Conservation (phyloP, 2,888 invertebrate genomes). For the Odiellus spinosus region DNA sequence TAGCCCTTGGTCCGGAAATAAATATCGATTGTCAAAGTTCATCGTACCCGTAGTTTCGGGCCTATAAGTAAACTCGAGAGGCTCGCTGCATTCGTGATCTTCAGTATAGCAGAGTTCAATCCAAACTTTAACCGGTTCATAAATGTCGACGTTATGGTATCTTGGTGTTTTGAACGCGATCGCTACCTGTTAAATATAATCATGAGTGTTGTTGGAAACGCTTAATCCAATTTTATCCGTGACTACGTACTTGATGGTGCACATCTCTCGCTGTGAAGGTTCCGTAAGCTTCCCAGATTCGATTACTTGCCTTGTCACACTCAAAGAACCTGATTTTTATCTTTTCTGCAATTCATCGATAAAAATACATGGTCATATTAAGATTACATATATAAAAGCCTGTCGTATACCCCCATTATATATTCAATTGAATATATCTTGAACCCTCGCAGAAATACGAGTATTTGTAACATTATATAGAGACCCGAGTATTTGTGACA, state of each 20-base stretch:
- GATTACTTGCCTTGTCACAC: constrained; percentile 43
- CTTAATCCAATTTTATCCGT: not conserved
- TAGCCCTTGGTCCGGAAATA: too few relatives aligned
- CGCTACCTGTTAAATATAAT: not conserved
- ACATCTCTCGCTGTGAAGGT: constrained; percentile 50
- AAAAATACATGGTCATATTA: too few relatives aligned
- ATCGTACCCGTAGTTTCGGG: too few relatives aligned
- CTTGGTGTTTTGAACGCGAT: constrained; percentile 1
- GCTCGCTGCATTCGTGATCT: constrained; percentile 1
- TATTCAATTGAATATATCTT: too few relatives aligned
- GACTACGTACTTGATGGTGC: constrained; percentile 64
- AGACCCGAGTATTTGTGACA: not conserved
- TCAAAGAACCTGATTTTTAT: constrained; percentile 70
- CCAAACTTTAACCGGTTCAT: not conserved
- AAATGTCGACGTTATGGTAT: not conserved
- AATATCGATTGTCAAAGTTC: too few relatives aligned
- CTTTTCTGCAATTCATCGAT: constrained; percentile 38
- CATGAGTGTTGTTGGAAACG: not conserved
- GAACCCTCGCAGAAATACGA: too few relatives aligned
- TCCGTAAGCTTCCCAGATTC: constrained; percentile 21
- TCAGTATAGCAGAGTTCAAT: not conserved
- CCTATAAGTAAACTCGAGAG: not conserved
- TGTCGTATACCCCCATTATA: too few relatives aligned
- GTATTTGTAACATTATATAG: too few relatives aligned
- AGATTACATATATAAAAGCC: too few relatives aligned